These are phyloP conservation scores for Acronicta psi DNA, from an alignment of 2,888 invertebrate species.

Conservation along the genomic window DNA sequence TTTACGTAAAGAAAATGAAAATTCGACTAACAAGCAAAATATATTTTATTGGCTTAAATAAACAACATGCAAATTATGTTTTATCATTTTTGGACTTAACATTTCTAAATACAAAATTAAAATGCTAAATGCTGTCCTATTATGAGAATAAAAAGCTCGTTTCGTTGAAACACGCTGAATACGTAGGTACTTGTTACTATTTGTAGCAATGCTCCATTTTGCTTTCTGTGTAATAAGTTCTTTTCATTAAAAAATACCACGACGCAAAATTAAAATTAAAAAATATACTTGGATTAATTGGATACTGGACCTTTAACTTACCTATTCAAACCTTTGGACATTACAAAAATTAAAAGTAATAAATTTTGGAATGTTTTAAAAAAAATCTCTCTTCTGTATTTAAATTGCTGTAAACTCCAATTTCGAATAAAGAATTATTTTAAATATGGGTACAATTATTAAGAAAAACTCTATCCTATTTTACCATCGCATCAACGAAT, in stretches of 20 bases:
- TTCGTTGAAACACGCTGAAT: constrained; percentile 2
- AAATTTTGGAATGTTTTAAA: background rate
- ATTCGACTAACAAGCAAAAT: background rate
- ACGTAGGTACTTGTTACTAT: constrained; percentile 7
- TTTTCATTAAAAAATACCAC: no score
- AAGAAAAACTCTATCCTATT: no score
- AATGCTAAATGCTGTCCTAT: constrained; percentile 26
- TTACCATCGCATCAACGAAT: no score
- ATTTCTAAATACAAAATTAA: constrained; percentile 13
- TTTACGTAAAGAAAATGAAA: constrained; percentile 2
- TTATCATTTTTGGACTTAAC: constrained; percentile 1
- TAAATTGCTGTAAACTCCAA: no score
- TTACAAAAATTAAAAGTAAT: no score
- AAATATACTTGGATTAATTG: background rate
- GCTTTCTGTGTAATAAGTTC: background rate
- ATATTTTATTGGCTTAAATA: constrained; percentile 22
- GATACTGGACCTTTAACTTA: no score
- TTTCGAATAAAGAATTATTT: no score
- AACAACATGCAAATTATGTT: constrained; percentile 33
- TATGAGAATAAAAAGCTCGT: constrained; percentile 7
- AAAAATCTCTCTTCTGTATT: background rate
- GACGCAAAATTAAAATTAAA: constrained; percentile 9
- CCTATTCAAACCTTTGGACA: no score
- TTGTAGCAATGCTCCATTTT: constrained; percentile 6
- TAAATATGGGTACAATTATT: no score